Conservation (phyloP, 2,888 invertebrate species). For the Phaedon cochleariae region DNA sequence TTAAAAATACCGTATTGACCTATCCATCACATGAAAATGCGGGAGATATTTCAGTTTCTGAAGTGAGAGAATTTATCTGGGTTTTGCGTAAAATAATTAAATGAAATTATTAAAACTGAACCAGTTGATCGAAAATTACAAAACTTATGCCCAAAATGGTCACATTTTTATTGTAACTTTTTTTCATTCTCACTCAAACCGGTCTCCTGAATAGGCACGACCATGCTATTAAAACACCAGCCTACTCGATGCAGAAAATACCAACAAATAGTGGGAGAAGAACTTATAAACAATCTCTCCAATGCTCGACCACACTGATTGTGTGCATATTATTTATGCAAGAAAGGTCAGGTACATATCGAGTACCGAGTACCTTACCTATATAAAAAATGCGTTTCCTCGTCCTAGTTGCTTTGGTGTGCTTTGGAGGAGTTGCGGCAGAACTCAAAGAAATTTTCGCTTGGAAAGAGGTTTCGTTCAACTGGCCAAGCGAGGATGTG, state of each 20-base stretch:
- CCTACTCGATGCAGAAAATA: background rate
- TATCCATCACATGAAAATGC: no score
- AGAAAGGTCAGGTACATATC: conserved; percentile 14
- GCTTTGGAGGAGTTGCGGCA: conserved; percentile 57
- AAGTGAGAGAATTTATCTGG: no score
- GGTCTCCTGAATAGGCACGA: background rate
- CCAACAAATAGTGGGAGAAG: conserved; percentile 28
- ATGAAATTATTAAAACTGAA: no score
- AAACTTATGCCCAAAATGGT: no score
- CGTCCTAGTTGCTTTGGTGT: conserved; percentile 26
- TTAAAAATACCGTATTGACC: no score
- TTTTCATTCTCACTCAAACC: background rate
- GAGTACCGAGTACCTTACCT: background rate
- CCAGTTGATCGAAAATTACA: no score
- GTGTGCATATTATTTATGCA: conserved; percentile 4
- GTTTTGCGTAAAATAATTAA: no score
- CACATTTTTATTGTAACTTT: background rate
- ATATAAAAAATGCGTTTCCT: conserved; percentile 23
- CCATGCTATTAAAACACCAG: background rate
- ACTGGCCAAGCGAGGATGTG: conserved; percentile 71
- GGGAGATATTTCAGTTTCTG: no score
- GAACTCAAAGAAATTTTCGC: conserved; percentile 70
- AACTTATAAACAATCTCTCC: conserved; percentile 32
- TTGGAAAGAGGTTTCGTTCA: conserved; percentile 75
- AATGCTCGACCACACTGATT: background rate